Base-by-base conservation (phyloP, 2,888 invertebrate genomes). In the Abscondita cerata region DNA sequence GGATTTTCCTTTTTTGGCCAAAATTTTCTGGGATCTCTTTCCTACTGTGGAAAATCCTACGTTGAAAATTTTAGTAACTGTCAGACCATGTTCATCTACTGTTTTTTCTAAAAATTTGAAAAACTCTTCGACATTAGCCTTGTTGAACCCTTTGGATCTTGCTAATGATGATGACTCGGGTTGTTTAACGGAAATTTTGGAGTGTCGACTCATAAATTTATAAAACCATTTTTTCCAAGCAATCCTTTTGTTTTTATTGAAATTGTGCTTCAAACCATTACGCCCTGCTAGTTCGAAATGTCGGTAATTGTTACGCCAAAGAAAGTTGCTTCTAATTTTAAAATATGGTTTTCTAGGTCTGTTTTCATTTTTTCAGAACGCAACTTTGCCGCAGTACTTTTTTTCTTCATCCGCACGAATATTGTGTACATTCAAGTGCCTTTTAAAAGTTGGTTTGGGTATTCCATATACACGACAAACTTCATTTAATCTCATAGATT, bases 161-260 rank as follows among this genome's bases (percentile, higher is more conserved):
- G 61, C 61, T 33, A 65, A 9, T 1, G 63, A 65, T 5, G 55
- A 68, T 11, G 40, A 48, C 56, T 68, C 66, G 6, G 67, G 63
- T 47, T 67, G 65, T 12, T 52, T 61, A 60, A 48, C 57, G 41
- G 66, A 64, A 13, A 66, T 46, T 15, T 36, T 20, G 15, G 67
- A 52, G 56, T 66, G 52, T n/a, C 65, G n/a, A 16, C 60, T 41
- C 62, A 67, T 62, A 46, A 66, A 59, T 4, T n/a, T 15, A 34
- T 59, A 46, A 38, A 20, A 59, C 59, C 59, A 59, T 13, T 59
- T 66, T 11, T 70, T 58, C 12, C 69, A 67, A 6, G 68, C 67
- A 19, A 50, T 52, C 9, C 59, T 64, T 56, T 65, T 52, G 25
- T 58, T 53, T 31, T 33, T 52, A 40, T 61, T 64, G 18, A 61